Conservation (phyloP, 2,113 vertebrate genomes). For the Alligator mississippiensis region DNA sequence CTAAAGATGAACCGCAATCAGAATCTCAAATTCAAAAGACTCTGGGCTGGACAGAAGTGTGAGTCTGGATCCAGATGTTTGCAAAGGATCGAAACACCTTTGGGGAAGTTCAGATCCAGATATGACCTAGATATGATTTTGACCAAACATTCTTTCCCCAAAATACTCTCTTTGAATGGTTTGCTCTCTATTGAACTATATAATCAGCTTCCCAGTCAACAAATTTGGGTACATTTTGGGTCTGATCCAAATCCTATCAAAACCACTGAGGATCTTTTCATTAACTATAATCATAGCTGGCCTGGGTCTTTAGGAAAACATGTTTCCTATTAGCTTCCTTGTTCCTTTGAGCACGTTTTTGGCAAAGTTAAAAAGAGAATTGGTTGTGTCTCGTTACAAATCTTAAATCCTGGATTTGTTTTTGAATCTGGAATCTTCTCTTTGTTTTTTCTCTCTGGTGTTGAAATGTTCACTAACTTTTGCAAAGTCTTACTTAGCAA, state of each 20-base stretch:
- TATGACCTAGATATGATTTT: background rate
- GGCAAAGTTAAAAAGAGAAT: background rate
- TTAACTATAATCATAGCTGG: slow-evolving; percentile 1
- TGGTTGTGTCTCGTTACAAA: slow-evolving; percentile 23
- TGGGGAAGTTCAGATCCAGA: background rate
- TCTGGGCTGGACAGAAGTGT: background rate
- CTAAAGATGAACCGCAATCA: background rate
- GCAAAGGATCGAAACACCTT: background rate
- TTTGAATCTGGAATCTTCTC: background rate
- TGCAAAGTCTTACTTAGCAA: background rate
- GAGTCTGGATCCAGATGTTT: background rate
- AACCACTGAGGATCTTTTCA: background rate
- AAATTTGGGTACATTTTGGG: background rate
- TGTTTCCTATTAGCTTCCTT: slow-evolving; percentile 14
- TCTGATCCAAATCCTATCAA: slow-evolving; percentile 30
- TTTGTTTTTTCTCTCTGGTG: slow-evolving; percentile 20
- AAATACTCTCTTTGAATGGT: background rate
- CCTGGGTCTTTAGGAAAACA: background rate
- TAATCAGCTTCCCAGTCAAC: background rate
- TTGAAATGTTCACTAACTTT: slow-evolving; percentile 20
- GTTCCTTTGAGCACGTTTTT: slow-evolving; percentile 23
- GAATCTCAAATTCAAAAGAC: background rate
- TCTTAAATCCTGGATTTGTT: background rate
- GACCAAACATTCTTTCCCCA: background rate
- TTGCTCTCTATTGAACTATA: background rate